A percentile compares a stretch with the other conserved stretches of the same genome.
Conservation (phyloP, 2,113 vertebrate species). For the Nipponia nippon region DNA sequence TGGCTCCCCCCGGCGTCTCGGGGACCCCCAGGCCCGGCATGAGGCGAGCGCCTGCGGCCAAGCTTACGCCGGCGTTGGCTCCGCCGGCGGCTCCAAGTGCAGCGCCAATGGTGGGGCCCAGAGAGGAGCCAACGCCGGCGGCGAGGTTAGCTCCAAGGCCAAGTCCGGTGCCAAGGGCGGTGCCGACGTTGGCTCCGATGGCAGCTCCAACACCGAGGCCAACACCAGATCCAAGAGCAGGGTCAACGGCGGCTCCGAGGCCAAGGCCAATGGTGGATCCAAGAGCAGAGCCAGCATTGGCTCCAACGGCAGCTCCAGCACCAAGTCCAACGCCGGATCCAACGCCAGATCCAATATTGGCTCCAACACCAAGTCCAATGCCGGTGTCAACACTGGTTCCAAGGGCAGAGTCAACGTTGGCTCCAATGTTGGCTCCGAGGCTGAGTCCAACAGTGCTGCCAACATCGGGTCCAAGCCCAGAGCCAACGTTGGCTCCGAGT, state of each 20-base stretch:
- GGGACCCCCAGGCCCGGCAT: neutral
- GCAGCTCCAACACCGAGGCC: neutral
- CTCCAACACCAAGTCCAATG: neutral
- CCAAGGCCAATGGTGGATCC: neutral
- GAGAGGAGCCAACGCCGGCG: neutral
- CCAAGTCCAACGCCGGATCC: neutral
- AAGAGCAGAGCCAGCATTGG: neutral
- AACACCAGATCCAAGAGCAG: accelerated
- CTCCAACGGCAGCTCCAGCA: neutral
- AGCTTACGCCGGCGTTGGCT: neutral
- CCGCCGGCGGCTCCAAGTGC: neutral
- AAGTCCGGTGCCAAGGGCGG: neutral
- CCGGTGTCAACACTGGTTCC: neutral
- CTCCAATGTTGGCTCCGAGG: neutral
- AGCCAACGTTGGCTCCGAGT: accelerated
- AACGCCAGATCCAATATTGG: neutral
- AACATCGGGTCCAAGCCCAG: neutral
- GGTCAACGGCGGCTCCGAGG: neutral
- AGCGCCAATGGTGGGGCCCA: neutral
- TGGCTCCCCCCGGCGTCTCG: neutral
- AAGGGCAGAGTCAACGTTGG: neutral
- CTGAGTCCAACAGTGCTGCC: neutral
- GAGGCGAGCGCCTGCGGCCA: neutral
- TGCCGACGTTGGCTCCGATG: neutral
- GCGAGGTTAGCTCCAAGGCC: neutral